Evolutionary conservation across 1,140 invertebrate species (phyloP), one percentile per base, ranked within the genome.

Genomic region (Atopsyche davidsoni): DNA sequence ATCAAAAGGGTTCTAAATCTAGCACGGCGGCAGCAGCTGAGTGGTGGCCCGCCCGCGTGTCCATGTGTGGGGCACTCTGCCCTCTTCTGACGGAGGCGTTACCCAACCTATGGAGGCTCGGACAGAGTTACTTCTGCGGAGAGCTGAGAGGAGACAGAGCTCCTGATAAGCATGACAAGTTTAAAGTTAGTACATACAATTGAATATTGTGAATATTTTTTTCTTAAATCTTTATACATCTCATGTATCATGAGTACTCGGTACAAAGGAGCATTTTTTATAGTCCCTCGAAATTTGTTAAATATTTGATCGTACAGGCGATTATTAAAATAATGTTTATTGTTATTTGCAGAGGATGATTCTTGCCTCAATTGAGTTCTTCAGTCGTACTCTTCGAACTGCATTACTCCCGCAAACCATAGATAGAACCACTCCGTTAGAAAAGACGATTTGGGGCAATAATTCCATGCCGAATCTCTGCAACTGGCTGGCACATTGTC

Each of bases 41-140:
- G 28, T 34, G 23, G 22, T 53, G 55, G 51, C 55, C 55, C 7
- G 25, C 55, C 3, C 34, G 55, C n/a, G 55, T 57, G 25, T 49
- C 51, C 4, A 23, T 57, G 19, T 57, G 51, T 11, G 51, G 55
- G 4, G 42, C 51, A 18, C 22, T 53, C 2, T 57, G 55, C 18
- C 41, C 46, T 0, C 41, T 53, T 22, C 34, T 57, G 17, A 41
- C 44, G 11, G 51, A 57, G 40, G 21, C 35, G 40, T 34, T 71
- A 39, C 89, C 89, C 1, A 87, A 92, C 67, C 70, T 95, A 7
- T 93, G 90, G 89, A 86, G 87, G 67, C 75, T 96, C 2, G 89
- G 91, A 2, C 89, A 92, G 64, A 81, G 86, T 41, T 96, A 95
- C 69, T 92, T 95, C 62, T 84, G 81, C 10, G 89, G 87, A 2